Evolutionary conservation across 2,797 vertebrate genomes (phyloP).

Genomic region (Danio tinwini): DNA sequence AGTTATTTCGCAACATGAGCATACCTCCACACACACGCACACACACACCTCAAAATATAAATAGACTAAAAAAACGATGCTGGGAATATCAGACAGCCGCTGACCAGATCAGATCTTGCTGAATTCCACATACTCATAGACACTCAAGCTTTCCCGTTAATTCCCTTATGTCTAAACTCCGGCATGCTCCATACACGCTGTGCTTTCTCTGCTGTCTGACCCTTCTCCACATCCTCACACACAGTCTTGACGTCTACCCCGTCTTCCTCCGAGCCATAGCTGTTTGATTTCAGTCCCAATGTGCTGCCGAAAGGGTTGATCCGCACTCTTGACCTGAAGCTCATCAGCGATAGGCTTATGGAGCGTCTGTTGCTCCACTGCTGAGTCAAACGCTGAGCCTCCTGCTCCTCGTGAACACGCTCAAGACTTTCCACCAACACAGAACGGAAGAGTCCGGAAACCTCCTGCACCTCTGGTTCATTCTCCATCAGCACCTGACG

Average conservation of each 20-base stretch:
- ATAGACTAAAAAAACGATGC: background rate
- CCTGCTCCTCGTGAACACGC: conserved; percentile 88
- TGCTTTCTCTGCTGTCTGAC: conserved; percentile 67
- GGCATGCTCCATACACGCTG: conserved; percentile 93
- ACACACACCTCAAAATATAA: background rate
- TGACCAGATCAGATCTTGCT: background rate
- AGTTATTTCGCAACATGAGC: background rate
- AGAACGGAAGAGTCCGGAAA: conserved; percentile 86
- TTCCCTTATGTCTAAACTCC: conserved; percentile 83
- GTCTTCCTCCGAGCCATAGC: conserved; percentile 47
- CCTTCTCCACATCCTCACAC: conserved; percentile 91
- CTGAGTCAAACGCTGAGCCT: conserved; percentile 82
- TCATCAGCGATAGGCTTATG: conserved; percentile 83
- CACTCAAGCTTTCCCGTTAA: conserved; percentile 66
- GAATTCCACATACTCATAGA: background rate
- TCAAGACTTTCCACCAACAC: conserved; percentile 88
- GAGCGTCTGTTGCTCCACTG: conserved; percentile 92
- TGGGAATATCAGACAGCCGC: background rate
- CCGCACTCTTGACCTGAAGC: conserved; percentile 87
- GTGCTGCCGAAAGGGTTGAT: conserved; percentile 92
- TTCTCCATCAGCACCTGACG: conserved; percentile 86
- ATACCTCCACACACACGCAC: background rate
- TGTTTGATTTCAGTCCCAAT: conserved; percentile 82
- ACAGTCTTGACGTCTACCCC: conserved; percentile 84
- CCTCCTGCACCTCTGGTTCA: conserved; percentile 89